These are phyloP conservation scores for Melolontha melolontha DNA, from an alignment of 2,888 invertebrate species.

Conservation along the genomic window DNA sequence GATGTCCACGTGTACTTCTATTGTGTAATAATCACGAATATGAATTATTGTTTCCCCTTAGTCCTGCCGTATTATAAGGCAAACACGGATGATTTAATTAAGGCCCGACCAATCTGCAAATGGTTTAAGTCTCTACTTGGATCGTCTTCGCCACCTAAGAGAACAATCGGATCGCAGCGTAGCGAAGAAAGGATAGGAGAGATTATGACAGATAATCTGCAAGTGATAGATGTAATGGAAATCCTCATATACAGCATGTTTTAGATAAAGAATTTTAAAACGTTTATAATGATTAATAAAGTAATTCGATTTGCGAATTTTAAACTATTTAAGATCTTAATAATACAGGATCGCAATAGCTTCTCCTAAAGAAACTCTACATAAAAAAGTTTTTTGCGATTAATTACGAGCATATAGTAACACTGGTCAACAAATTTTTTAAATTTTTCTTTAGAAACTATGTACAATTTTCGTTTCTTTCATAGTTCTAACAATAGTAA, in stretches of 20 bases:
- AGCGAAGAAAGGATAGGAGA: conserved; percentile 10
- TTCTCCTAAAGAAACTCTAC: no score
- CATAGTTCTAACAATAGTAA: no score
- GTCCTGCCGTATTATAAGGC: conserved; percentile 27
- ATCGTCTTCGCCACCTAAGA: not conserved
- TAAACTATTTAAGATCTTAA: no score
- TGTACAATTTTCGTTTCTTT: no score
- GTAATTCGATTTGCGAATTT: no score
- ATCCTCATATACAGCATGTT: not conserved
- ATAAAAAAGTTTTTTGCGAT: no score
- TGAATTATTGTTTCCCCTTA: conserved; percentile 42
- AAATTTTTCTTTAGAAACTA: no score
- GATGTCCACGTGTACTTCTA: conserved; percentile 21
- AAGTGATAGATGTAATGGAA: conserved; percentile 5
- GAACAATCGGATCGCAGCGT: conserved; percentile 18
- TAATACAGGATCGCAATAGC: no score
- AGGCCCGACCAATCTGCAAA: conserved; percentile 42
- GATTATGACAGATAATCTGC: conserved; percentile 24
- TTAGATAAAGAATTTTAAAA: no score
- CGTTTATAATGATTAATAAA: no score
- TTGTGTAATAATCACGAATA: conserved; percentile 41
- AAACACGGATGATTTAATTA: conserved; percentile 45
- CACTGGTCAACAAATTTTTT: no score
- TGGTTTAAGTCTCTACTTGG: conserved; percentile 37
- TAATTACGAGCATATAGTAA: no score